Evolutionary conservation across 2,797 vertebrate species (phyloP), one percentile per base, ranked within the genome.

Genomic region (Microctenopoma steveboyesi): DNA sequence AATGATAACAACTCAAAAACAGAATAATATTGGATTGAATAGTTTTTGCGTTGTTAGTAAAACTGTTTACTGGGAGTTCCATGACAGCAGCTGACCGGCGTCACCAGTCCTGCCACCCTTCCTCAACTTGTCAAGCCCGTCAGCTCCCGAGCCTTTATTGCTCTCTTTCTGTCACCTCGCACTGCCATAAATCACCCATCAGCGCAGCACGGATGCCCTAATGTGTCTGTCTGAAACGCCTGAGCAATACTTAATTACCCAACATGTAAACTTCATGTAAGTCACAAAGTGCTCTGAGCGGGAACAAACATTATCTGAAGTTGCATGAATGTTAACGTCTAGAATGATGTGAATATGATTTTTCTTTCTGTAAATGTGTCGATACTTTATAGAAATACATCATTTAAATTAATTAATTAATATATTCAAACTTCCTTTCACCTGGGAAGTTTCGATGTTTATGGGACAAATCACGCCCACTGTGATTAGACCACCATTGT

Each of bases 91-190:
- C 72, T 16, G 49, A 3, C 72, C 89, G 92, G 93, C 92, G 94
- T 92, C 93, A 45, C 56, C 61, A 59, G 39, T 90, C 89, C 89
- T 93, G 76, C 51, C 91, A 85, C 82, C 80, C 52, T 39, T 18
- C 62, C 63, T 33, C 64, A 2, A 54, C 35, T 87, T 78, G 90
- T 91, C 84, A 91, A 76, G 61, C 35, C 53, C 22, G 48, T 55
- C 82, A 88, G 88, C 89, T 90, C 79, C 71, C 35, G 69, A 49
- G 51, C 37, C 74, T 87, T 91, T 78, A 90, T 64, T 70, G 85
- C 82, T 87, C 71, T 7, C 70, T 62, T 91, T 83, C 80, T 90
- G 89, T 66, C 81, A 69, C 79, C 72, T 59, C 7, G 6, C 42
- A 15, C 69, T 7, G 66, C 68, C 54, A 51, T 72, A 74, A 82